These are phyloP conservation scores for Ptychoptera contaminata DNA, from an alignment of 2,888 invertebrate genomes.

Conservation along the genomic window DNA sequence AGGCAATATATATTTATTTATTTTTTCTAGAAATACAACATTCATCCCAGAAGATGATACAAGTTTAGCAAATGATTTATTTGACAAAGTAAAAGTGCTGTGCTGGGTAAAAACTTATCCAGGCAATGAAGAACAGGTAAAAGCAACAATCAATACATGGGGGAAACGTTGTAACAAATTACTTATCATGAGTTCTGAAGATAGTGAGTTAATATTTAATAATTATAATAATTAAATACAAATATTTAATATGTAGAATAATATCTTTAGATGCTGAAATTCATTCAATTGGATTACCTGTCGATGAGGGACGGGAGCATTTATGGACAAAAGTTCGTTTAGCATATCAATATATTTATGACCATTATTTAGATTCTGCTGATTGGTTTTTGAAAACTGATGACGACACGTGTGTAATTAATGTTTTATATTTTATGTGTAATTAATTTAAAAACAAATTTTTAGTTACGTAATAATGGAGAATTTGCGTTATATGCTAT, in stretches of 20 bases:
- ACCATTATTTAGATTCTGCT: conserved; percentile 59
- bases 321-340: conserved; percentile 90
- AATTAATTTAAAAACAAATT: conserved; percentile 11
- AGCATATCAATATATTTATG: conserved; percentile 68
- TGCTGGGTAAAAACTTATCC: conserved; percentile 92
- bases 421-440: too few relatives aligned
- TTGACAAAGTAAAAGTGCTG: conserved; percentile 57
- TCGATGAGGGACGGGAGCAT: conserved; percentile 69
- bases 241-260: too few relatives aligned
- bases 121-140: conserved; percentile 62
- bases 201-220: too few relatives aligned
- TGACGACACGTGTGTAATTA: conserved; percentile 65
- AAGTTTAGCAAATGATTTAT: conserved; percentile 44
- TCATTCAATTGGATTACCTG: conserved; percentile 61
- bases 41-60: neutral
- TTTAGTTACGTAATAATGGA: conserved; percentile 82
- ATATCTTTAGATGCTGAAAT: conserved; percentile 40
- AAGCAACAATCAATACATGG: conserved; percentile 54
- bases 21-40: too few relatives aligned
- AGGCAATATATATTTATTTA: too few relatives aligned
- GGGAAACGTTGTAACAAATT: conserved; percentile 69
- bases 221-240: too few relatives aligned
- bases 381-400: conserved; percentile 95
- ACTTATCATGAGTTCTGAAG: conserved; percentile 58
- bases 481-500: conserved; percentile 84